A percentile compares a stretch with the other conserved stretches of the same genome.
These are phyloP conservation scores for Apis dorsata DNA, from an alignment of 1,140 invertebrate species.

Conservation along the genomic window DNA sequence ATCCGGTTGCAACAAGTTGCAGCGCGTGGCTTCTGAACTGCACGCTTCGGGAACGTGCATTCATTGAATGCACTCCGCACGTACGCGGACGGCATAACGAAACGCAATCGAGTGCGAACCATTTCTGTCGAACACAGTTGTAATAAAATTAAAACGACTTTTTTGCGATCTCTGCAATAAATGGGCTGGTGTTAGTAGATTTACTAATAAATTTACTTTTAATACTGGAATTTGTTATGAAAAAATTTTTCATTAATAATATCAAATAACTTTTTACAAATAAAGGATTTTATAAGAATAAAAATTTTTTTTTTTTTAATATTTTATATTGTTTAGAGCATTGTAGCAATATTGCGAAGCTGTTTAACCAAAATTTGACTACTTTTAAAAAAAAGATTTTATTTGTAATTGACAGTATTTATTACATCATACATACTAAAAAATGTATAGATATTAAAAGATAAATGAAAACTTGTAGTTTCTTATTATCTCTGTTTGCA, in stretches of 20 bases:
- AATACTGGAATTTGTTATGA: not conserved
- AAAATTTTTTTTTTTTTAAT: too few species aligned
- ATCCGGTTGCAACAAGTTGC: conserved; percentile 67
- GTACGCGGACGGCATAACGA: conserved; percentile 34
- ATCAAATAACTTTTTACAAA: not conserved
- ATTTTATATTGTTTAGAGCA: too few species aligned
- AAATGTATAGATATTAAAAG: conserved; percentile 4
- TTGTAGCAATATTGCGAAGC: not conserved
- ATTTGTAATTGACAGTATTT: conserved; percentile 2
- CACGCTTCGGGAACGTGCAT: conserved; percentile 20
- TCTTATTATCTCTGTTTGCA: conserved; percentile 42
- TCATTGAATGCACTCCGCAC: conserved; percentile 40
- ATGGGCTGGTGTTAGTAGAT: not conserved
- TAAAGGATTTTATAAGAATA: too few species aligned
- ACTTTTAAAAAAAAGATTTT: not conserved
- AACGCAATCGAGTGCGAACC: conserved; percentile 35
- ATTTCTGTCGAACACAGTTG: conserved; percentile 3
- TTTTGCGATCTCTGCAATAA: not conserved
- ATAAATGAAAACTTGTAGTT: conserved; percentile 18
- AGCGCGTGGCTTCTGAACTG: conserved; percentile 30
- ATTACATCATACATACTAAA: conserved; percentile 28
- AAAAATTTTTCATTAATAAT: not conserved
- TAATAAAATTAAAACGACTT: conserved; percentile 37
- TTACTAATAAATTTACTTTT: not conserved
- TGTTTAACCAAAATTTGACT: too few species aligned